Evolutionary conservation across 2,113 vertebrate species (phyloP).

Genomic region (Delphinus delphis): DNA sequence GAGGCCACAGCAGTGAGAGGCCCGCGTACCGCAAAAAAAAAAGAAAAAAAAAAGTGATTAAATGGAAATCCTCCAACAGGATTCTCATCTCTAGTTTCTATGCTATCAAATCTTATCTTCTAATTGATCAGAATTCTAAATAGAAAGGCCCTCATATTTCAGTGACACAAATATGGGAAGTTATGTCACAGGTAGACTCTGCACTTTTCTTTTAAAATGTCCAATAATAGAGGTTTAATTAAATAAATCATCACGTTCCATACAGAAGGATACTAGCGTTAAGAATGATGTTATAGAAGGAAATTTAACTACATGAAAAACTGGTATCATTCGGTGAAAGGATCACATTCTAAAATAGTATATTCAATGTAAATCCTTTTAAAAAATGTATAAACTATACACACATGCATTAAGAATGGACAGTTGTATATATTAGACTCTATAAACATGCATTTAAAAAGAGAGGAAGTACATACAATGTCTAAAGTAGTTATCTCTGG

Average conservation of each 20-base stretch:
- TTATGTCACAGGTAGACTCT: neutral
- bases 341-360: neutral
- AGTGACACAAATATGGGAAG: neutral
- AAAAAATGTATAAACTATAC: neutral
- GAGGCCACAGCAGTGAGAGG: too few relatives aligned
- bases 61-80: conserved; percentile 16
- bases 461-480: neutral
- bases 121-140: neutral
- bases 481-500: neutral
- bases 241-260: neutral
- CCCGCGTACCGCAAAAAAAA: too few relatives aligned
- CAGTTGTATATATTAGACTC: neutral
- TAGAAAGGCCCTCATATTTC: neutral
- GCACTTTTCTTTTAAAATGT: neutral
- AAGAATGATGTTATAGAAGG: neutral
- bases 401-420: neutral
- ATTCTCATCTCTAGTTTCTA: neutral
- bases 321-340: neutral
- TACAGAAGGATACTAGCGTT: neutral
- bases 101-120: neutral
- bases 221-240: neutral
- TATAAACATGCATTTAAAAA: neutral
- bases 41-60: neutral
- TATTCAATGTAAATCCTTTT: neutral
- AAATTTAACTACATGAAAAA: conserved; percentile 17